Evolutionary conservation across 2,888 invertebrate species (phyloP), one percentile per base, ranked within the genome.

Genomic region (Papilio demoleus): DNA sequence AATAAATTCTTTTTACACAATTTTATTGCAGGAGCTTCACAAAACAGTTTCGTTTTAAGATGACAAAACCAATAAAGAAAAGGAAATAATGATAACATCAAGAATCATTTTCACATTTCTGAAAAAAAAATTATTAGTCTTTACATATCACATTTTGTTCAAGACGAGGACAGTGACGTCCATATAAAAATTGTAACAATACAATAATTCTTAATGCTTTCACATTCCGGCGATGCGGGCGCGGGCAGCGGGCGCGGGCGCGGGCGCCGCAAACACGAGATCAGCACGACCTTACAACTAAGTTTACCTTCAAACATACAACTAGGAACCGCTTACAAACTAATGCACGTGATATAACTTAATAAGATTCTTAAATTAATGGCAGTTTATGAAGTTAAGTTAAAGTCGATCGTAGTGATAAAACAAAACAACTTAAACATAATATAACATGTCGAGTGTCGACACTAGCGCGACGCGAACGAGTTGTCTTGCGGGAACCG

Each of bases 171-270:
- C 92, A 90, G 90, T 91, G 91, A 92, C 90, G 90, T 91, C 92
- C 90, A 73, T 90, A 87, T 88, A 88, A 88, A 88, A 87, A 87
- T 87, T 82, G 84, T 87, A 90, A 88, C 88, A 87, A 85, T 89
- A 88, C 77, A 89, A 91, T 90, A 88, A 92, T 92, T 92, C 92
- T 92, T 92, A 86, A 92, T 92, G 92, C 88, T 92, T 91, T 88
- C 90, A 91, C 86, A 86, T 82, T 87, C 90, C 90, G 83, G 75
- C 81, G 81, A 81, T 6, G 31, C 85, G 89, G n/a, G n/a, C n/a
- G n/a, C n/a, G n/a, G n/a, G n/a, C n/a, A n/a, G n/a, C n/a, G n/a
- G n/a, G n/a, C n/a, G n/a, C n/a, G n/a, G n/a, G n/a, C n/a, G n/a
- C n/a, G n/a, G n/a, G 88, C 88, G 86, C 84, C 83, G n/a, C 53